Evolutionary conservation across 2,797 vertebrate genomes (phyloP).

Genomic region (Pseudochromis fuscus): DNA sequence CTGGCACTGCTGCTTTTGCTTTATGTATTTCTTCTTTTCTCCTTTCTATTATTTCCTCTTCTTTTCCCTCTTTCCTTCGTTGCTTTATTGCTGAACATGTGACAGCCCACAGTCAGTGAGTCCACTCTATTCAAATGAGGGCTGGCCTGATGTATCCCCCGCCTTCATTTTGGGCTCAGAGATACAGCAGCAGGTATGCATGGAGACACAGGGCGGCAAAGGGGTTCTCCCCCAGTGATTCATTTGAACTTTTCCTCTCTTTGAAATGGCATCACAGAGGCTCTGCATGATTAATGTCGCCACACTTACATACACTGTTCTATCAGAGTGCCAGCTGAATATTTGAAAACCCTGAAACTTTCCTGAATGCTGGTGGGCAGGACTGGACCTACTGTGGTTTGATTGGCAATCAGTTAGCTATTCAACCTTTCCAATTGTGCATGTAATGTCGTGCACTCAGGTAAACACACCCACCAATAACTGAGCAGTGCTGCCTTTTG

Average conservation of each 20-base stretch:
- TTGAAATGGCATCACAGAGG: conserved; percentile 78
- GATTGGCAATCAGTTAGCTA: conserved; percentile 60
- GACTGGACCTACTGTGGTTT: conserved; percentile 46
- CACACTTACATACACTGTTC: conserved; percentile 56
- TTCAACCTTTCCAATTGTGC: conserved; percentile 48
- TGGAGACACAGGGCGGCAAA: conserved; percentile 37
- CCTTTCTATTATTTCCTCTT: conserved; percentile 5
- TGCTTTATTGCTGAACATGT: conserved; percentile 42
- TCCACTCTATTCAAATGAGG: conserved; percentile 51
- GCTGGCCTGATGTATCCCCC: conserved; percentile 30
- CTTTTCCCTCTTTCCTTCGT: conserved; percentile 1
- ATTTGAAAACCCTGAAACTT: conserved; percentile 61
- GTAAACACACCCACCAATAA: conserved; percentile 26
- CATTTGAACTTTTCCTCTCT: conserved; percentile 76
- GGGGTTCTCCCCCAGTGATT: conserved; percentile 68
- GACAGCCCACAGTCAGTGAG: conserved; percentile 39
- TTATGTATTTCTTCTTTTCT: neutral
- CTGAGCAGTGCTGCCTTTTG: neutral
- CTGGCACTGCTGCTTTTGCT: neutral
- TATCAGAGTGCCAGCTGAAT: conserved; percentile 48
- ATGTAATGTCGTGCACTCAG: conserved; percentile 41
- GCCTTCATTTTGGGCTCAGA: conserved; percentile 53
- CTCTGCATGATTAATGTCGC: conserved; percentile 74
- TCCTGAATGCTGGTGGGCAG: conserved; percentile 32
- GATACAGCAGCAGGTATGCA: conserved; percentile 47